Evolutionary conservation across 2,888 invertebrate genomes (phyloP), one percentile per base, ranked within the genome.

Genomic region (Stenchaetothrips biformis): DNA sequence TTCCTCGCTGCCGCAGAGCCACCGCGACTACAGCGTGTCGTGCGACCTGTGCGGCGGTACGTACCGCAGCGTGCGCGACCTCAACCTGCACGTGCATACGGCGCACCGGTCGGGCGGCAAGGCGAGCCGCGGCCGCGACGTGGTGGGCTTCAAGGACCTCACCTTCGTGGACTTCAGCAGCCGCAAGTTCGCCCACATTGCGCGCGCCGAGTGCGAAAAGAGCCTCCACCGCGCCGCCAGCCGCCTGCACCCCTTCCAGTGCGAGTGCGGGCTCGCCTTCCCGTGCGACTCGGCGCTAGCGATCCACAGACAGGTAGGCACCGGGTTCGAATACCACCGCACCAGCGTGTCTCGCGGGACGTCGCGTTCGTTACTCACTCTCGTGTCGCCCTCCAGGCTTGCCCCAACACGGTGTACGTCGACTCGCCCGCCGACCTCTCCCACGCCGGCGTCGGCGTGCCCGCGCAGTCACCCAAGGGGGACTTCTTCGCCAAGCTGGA

Each of bases 141-240:
- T 92, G 78, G 87, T 90, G 1, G 92, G 92, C 21, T 93, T 92
- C 86, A 90, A 91, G 83, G 93, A 95, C 86, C 87, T 92, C 80
- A 91, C 92, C 2, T 93, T 92, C 85, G 90, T 93, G n/a, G 94
- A 95, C 85, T 95, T 94, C 85, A 92, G 94, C 0, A 91, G 91
- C 81, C 91, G 91, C 83, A 95, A 95, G 85, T 95, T 94, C 85
- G 91, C 95, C 0, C 90, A 93, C 80, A 93, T 95, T 82, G 93
- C 94, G 0, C 90, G 93, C 82, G 90, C 91, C 37, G 89, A 79
- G 37, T 93, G 92, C 86, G 94, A 95, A 84, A 89, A 90, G 83
- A 90, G 91, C 81, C 84, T 92, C 16, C 92, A 92, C 83, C 89
- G 91, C 0, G 85, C 88, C 81, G 86, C 90, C 81, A 88, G 89